Percentiles rank a stretch among this genome's conserved stretches.
Conservation (phyloP, 2,113 vertebrate species). For the Pongo abelii region DNA sequence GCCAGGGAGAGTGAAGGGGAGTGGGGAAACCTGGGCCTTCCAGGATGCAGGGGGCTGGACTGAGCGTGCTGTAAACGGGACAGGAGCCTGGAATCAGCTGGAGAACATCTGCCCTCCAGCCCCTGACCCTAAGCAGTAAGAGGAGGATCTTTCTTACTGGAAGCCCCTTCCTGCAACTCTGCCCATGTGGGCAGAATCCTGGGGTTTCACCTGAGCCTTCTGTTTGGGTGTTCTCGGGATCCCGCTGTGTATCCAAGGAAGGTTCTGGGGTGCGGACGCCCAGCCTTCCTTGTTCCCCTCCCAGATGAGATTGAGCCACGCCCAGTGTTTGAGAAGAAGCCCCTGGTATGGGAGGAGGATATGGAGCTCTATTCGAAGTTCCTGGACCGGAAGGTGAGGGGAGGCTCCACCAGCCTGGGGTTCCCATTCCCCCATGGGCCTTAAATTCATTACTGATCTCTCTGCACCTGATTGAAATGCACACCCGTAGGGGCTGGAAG, state of each 20-base stretch:
- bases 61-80: not conserved
- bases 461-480: not conserved
- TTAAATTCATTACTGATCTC: too few species aligned
- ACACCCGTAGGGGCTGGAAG: fast-evolving
- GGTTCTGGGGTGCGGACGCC: not conserved
- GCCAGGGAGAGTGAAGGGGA: not conserved
- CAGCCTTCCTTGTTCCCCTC: not conserved
- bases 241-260: not conserved
- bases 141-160: not conserved
- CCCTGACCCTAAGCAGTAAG: not conserved
- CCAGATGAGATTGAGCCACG: slow-evolving; percentile 79
- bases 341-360: slow-evolving; percentile 92
- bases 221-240: not conserved
- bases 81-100: not conserved
- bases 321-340: slow-evolving; percentile 82
- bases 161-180: not conserved
- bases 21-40: not conserved
- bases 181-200: not conserved
- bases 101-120: not conserved
- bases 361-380: slow-evolving; percentile 89
- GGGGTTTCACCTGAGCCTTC: not conserved
- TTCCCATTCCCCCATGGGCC: not conserved
- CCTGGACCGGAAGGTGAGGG: slow-evolving; percentile 91
- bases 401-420: not conserved
- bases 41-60: not conserved